Percentiles rank a stretch among this genome's conserved stretches.
Conservation (phyloP, 2,113 vertebrate species). For the Microcebus ravelobensis region DNA sequence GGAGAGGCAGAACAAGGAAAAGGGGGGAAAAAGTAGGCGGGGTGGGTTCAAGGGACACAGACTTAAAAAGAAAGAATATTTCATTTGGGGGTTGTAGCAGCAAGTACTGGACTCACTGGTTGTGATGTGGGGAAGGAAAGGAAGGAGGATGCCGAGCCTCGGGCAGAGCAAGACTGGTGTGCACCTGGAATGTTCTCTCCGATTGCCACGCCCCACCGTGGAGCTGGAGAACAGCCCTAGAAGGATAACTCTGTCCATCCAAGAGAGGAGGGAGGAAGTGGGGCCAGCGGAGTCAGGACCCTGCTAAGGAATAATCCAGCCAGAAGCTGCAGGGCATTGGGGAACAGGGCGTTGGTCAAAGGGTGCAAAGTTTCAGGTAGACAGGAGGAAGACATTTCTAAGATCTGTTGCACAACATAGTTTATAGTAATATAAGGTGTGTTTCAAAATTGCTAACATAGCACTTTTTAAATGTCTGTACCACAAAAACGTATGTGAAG, state of each 20-base stretch:
- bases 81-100: background rate
- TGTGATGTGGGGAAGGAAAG: background rate
- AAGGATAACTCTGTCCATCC: background rate
- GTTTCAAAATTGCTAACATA: background rate
- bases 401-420: too few species aligned
- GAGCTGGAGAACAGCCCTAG: background rate
- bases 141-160: too few species aligned
- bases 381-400: too few species aligned
- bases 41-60: background rate
- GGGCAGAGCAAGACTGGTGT: background rate
- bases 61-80: background rate
- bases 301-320: background rate
- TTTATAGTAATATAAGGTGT: too few species aligned
- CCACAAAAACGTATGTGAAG: background rate
- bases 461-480: background rate
- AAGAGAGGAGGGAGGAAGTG: background rate
- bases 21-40: background rate
- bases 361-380: background rate
- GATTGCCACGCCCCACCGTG: fast-evolving
- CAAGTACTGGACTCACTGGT: background rate
- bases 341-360: background rate
- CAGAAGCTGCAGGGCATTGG: background rate
- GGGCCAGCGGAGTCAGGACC: background rate
- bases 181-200: background rate
- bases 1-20: too few species aligned